Percentiles rank a stretch among this genome's conserved stretches.
phyloP scores from a whole-genome alignment of 2,113 vertebrate genomes.

The Pituophis catenifer region DNA sequence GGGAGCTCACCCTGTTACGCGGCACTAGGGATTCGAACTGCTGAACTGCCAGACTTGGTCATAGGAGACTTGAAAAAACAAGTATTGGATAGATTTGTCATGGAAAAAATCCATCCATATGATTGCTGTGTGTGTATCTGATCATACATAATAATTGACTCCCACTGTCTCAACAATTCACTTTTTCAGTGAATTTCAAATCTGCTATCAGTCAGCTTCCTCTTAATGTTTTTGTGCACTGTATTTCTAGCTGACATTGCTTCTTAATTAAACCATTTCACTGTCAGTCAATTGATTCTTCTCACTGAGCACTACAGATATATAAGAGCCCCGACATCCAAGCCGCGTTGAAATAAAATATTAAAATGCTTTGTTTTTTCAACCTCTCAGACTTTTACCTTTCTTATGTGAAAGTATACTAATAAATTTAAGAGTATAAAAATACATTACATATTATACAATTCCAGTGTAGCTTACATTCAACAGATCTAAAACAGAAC shows the following conservation, averaged over 20 bases:
- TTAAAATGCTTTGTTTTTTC: not conserved
- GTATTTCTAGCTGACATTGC: not conserved
- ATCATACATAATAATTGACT: not conserved
- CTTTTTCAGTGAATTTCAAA: not conserved
- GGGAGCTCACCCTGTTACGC: no score
- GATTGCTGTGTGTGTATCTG: not conserved
- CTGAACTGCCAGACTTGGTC: not conserved
- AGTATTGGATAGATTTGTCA: not conserved
- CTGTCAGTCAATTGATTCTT: not conserved
- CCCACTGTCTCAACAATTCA: not conserved
- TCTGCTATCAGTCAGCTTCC: not conserved
- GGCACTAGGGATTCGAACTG: no score
- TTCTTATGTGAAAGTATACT: not conserved
- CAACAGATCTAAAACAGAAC: not conserved
- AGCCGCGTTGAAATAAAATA: not conserved
- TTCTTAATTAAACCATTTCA: not conserved
- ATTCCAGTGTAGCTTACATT: not conserved
- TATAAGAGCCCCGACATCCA: not conserved
- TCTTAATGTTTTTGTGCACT: not conserved
- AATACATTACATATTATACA: not conserved
- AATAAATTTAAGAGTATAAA: not conserved
- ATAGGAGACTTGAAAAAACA: not conserved
- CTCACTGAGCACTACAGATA: not conserved
- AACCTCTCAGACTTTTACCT: not conserved
- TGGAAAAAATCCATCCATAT: not conserved